Conservation (phyloP, 2,888 invertebrate species). For the Allygus modestus region DNA sequence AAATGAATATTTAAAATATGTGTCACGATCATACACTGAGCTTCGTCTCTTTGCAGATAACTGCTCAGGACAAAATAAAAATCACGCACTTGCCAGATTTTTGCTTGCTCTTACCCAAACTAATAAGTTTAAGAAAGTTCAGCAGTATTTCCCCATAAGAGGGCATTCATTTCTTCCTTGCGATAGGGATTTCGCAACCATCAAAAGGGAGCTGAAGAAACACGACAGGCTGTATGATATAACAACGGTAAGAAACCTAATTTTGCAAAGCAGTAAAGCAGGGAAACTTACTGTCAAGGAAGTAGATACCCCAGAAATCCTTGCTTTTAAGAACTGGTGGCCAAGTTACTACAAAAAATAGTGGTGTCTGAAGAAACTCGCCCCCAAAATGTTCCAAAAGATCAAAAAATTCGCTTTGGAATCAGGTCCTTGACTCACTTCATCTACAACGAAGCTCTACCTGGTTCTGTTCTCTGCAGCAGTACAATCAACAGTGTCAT, state of each 20-base stretch:
- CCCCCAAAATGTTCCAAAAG: conserved; percentile 46
- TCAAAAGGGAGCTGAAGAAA: conserved; percentile 66
- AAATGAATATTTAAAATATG: conserved; percentile 57
- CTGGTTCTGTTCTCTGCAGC: conserved; percentile 41
- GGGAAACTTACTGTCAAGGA: conserved; percentile 64
- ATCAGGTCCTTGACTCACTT: conserved; percentile 64
- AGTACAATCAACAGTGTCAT: conserved; percentile 59
- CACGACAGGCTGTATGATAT: conserved; percentile 64
- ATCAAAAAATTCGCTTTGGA: conserved; percentile 59
- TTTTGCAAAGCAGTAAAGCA: conserved; percentile 13
- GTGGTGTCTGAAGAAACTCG: conserved; percentile 60
- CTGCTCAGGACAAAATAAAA: conserved; percentile 70
- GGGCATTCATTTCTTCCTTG: conserved; percentile 68
- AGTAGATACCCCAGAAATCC: conserved; percentile 61
- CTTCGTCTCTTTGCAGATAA: conserved; percentile 70
- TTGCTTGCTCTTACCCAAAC: conserved; percentile 65
- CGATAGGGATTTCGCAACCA: conserved; percentile 66
- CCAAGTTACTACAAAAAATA: conserved; percentile 64
- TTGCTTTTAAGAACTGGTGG: conserved; percentile 67
- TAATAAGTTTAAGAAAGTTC: conserved; percentile 65
- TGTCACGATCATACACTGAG: conserved; percentile 17
- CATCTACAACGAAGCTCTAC: conserved; percentile 14
- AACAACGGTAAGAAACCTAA: conserved; percentile 21
- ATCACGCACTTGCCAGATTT: conserved; percentile 64
- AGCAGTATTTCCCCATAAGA: conserved; percentile 67